phyloP scores from a whole-genome alignment of 2,113 vertebrate genomes.

The Trematocara nigrifrons region DNA sequence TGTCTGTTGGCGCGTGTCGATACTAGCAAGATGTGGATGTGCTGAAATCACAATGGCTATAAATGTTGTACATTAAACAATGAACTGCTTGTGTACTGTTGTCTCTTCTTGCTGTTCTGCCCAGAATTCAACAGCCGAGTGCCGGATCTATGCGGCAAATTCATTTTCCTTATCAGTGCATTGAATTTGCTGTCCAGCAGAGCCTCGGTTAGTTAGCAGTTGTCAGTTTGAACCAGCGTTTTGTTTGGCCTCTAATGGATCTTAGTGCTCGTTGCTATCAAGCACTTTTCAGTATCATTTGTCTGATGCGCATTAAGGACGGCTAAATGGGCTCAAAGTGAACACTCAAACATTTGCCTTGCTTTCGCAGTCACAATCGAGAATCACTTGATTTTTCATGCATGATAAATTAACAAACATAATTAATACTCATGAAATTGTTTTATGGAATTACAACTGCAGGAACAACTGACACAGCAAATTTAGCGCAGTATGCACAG shows the following conservation, averaged over 20 bases:
- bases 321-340: not conserved
- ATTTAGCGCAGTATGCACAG: not conserved
- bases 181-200: conserved; percentile 36
- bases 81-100: not conserved
- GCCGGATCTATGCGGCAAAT: not conserved
- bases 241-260: conserved; percentile 8
- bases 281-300: conserved; percentile 18
- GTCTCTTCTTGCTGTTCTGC: not conserved
- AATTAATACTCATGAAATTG: not conserved
- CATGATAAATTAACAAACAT: not conserved
- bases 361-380: not conserved
- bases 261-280: not conserved
- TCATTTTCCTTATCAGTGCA: conserved; percentile 21
- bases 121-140: not conserved
- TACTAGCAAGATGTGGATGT: not conserved
- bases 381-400: not conserved
- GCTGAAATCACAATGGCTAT: not conserved
- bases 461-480: not conserved
- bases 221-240: not conserved
- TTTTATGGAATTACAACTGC: not conserved
- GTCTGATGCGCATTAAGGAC: conserved; percentile 1
- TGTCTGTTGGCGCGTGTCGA: not conserved
- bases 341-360: not conserved
- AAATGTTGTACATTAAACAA: not conserved
- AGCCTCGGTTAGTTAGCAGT: not conserved